These are phyloP conservation scores for Trachymyrmex cornetzi DNA, from an alignment of 1,140 invertebrate genomes.

Conservation along the genomic window DNA sequence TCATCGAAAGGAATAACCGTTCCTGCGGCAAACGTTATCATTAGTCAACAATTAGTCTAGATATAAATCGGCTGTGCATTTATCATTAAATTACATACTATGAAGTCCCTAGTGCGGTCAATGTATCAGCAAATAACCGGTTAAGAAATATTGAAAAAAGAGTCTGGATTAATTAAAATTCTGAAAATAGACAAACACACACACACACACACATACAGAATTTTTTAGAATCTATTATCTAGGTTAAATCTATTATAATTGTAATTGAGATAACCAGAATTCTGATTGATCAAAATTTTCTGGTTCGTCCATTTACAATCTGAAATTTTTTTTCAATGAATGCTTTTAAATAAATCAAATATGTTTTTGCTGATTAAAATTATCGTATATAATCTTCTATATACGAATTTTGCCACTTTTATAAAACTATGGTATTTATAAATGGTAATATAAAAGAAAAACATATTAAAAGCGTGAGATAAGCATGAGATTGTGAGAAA, in stretches of 20 bases:
- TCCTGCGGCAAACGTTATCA: slow-evolving; percentile 42
- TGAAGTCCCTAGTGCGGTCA: neutral
- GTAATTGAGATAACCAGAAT: too few species aligned
- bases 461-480: neutral
- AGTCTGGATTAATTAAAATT: too few species aligned
- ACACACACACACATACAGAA: too few species aligned
- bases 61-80: slow-evolving; percentile 12
- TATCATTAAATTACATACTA: neutral
- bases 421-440: neutral
- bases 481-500: too few species aligned
- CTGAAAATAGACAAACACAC: too few species aligned
- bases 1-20: slow-evolving; percentile 35
- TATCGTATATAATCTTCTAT: neutral
- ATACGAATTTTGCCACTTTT: neutral
- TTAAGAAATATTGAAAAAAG: neutral
- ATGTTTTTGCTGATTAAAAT: neutral
- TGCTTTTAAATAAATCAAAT: neutral
- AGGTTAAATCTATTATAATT: too few species aligned
- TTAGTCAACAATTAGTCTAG: slow-evolving; percentile 45
- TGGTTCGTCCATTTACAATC: too few species aligned
- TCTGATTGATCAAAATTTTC: too few species aligned
- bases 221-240: too few species aligned
- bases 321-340: too few species aligned
- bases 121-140: neutral
- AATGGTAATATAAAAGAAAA: neutral